phyloP scores from a whole-genome alignment of 1,140 invertebrate genomes.

The Papilio polyxenes region DNA sequence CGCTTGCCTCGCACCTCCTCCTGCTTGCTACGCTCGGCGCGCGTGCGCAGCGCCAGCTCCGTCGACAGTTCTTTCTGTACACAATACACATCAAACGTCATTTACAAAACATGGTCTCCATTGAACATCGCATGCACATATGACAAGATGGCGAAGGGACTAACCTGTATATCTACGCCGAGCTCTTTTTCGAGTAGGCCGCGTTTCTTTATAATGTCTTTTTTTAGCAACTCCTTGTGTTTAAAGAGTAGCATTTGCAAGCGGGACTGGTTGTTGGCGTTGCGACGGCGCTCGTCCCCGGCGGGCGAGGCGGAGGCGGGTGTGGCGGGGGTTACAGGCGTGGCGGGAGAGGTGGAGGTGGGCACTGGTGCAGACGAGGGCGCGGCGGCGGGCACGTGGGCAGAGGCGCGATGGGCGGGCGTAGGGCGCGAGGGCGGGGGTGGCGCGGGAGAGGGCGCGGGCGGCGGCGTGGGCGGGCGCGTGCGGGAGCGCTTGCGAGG shows the following conservation, averaged over 20 bases:
- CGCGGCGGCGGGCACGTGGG: slow-evolving; percentile 39
- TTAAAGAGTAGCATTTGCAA: slow-evolving; percentile 86
- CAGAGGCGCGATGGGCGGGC: slow-evolving; percentile 37
- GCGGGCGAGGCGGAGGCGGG: slow-evolving; percentile 43
- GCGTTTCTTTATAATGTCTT: slow-evolving; percentile 95
- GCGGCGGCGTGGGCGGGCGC: slow-evolving; percentile 48
- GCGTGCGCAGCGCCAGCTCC: slow-evolving; percentile 84
- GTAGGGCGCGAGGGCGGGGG: slow-evolving; percentile 40
- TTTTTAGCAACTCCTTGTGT: slow-evolving; percentile 95
- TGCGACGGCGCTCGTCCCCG: slow-evolving; percentile 68
- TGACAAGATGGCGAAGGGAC: slow-evolving; percentile 3
- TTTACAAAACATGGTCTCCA: background rate
- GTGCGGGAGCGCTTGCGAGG: slow-evolving; percentile 55
- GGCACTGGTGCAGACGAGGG: slow-evolving; percentile 39
- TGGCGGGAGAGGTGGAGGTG: slow-evolving; percentile 8
- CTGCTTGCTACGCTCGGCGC: slow-evolving; percentile 85
- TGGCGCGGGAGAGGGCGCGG: slow-evolving; percentile 55
- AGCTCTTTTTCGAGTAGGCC: slow-evolving; percentile 94
- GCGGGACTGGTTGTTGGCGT: slow-evolving; percentile 77
- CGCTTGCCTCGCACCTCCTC: slow-evolving; percentile 82
- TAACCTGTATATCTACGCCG: slow-evolving; percentile 93
- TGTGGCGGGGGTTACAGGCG: slow-evolving; percentile 36
- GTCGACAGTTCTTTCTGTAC: slow-evolving; percentile 86
- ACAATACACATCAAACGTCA: slow-evolving; percentile 27
- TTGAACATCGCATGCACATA: background rate